A percentile compares a stretch with the other conserved stretches of the same genome.
Evolutionary conservation across 2,888 invertebrate species (phyloP).

Genomic region (Coecobrya sp.): DNA sequence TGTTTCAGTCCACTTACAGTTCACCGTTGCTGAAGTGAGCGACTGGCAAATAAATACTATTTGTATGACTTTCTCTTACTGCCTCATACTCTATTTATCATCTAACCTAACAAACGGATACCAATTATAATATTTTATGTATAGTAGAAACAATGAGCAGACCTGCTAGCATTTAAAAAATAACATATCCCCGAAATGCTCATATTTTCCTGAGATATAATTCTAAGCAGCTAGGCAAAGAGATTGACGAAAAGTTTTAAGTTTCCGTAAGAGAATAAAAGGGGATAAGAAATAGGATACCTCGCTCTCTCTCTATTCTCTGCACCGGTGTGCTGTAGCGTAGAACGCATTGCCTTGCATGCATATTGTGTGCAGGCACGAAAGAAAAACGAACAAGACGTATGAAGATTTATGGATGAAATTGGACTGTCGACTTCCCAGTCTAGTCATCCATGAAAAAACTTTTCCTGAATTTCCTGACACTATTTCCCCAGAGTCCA

Average conservation of each 20-base stretch:
- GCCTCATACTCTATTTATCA: neutral
- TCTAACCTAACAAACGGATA: neutral
- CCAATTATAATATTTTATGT: neutral
- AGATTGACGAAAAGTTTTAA: constrained; percentile 1
- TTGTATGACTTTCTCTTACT: neutral
- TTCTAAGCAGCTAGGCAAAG: neutral
- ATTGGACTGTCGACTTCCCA: constrained; percentile 80
- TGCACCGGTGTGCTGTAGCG: neutral
- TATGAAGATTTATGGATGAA: constrained; percentile 81
- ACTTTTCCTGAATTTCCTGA: constrained; percentile 79
- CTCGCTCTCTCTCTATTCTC: neutral
- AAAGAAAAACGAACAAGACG: constrained; percentile 72
- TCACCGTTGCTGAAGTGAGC: neutral
- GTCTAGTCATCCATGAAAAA: constrained; percentile 81
- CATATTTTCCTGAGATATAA: neutral
- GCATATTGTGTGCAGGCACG: constrained; percentile 35
- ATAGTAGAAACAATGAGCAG: neutral
- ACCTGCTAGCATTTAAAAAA: too few relatives aligned
- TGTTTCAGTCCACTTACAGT: too few relatives aligned
- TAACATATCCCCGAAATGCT: too few relatives aligned
- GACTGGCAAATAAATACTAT: constrained; percentile 3
- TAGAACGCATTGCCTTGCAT: constrained; percentile 4
- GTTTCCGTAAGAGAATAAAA: constrained; percentile 28
- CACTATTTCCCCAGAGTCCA: constrained; percentile 75
- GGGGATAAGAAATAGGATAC: neutral